A percentile compares a stretch with the other conserved stretches of the same genome.
Conservation (phyloP, 2,888 invertebrate species). For the Athetis lepigone region DNA sequence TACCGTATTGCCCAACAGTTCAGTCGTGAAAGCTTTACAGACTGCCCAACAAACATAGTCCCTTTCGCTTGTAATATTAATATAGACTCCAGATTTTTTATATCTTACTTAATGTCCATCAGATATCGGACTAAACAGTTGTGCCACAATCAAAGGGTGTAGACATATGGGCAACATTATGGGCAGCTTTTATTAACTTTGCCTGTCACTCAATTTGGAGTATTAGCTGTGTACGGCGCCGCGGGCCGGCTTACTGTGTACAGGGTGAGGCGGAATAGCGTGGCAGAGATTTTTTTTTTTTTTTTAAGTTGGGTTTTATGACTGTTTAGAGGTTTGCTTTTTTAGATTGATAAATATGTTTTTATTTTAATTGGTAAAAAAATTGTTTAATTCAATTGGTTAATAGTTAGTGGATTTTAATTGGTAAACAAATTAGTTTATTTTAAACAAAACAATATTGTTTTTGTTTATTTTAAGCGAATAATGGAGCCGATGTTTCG, state of each 20-base stretch:
- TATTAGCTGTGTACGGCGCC: slow-evolving; percentile 79
- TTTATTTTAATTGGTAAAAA: no score
- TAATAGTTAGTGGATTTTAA: no score
- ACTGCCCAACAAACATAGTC: no score
- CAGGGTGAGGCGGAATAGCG: slow-evolving; percentile 65
- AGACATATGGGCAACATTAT: slow-evolving; percentile 86
- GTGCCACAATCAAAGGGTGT: slow-evolving; percentile 73
- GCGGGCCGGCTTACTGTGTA: slow-evolving; percentile 72
- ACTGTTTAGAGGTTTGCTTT: background rate
- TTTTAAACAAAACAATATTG: no score
- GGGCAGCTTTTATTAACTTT: slow-evolving; percentile 86
- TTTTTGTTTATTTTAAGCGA: no score
- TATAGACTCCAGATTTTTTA: slow-evolving; percentile 11
- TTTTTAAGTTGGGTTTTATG: background rate
- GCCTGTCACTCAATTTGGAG: slow-evolving; percentile 87
- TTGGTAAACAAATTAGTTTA: no score
- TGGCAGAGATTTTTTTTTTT: background rate
- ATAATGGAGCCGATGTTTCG: no score
- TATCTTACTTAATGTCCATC: slow-evolving; percentile 58
- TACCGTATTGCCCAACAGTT: no score
- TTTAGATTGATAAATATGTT: no score
- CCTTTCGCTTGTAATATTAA: background rate
- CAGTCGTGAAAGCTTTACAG: no score
- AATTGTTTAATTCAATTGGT: no score
- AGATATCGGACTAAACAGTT: slow-evolving; percentile 67